Evolutionary conservation across 2,888 invertebrate species (phyloP), one percentile per base, ranked within the genome.

Genomic region (Odontocolon sp.): DNA sequence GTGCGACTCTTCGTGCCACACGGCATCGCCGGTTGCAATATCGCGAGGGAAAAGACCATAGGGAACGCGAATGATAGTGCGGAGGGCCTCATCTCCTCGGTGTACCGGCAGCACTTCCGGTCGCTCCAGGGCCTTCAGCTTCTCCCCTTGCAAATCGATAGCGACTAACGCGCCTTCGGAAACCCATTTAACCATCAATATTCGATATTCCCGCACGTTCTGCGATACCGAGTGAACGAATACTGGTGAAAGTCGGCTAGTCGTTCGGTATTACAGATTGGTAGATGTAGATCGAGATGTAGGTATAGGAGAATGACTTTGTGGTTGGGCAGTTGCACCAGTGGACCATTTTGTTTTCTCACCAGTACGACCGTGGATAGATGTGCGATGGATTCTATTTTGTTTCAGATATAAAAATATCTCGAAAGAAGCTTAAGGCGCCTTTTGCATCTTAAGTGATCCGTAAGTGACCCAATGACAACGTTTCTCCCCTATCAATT

Each of bases 141-240:
- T 40, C 36, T 18, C 23, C 50, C 45, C 50, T 54, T 40, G 50
- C 50, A 38, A 57, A 61, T 69, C 75, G 75, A 75, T 70, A 66
- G 21, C 74, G 45, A 56, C 68, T 61, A 38, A 36, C 26, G 33
- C 42, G 57, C 69, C 75, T 69, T 52, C 52, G 42, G 42, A 59
- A 63, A 75, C 38, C 64, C 75, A 70, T 75, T n/a, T 75, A 75
- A 66, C 69, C 64, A 36, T 59, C 33, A 52, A 75, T 75, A 64
- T 64, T 69, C 42, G 40, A 75, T 64, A 61, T 61, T 57, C 56
- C 56, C 45, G 14, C 33, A 31, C 64, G 31, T 33, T 47, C 45
- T 23, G n/a, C n/a, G 23, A 47, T 26, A 42, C 14, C 1, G 26
- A n/a, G 14, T 26, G 50, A 50, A 1, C 23, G 50, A 50, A 26